Evolutionary conservation across 2,797 vertebrate genomes (phyloP).

Genomic region (Silurus aristotelis): DNA sequence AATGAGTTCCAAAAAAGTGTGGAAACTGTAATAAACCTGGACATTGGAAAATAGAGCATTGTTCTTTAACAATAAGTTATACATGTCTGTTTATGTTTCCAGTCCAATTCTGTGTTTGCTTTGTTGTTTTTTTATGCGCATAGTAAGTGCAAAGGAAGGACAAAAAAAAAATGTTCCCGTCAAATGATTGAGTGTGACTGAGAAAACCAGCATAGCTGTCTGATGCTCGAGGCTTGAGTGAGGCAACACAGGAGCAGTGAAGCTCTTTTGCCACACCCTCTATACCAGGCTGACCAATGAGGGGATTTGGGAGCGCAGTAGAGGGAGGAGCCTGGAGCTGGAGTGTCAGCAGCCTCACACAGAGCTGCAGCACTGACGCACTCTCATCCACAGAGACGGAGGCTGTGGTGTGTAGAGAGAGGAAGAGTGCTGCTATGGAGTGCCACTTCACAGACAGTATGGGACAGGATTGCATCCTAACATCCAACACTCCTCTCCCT

Average conservation of each 20-base stretch:
- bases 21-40: neutral
- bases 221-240: slow-evolving; percentile 15
- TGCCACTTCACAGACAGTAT: slow-evolving; percentile 53
- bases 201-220: neutral
- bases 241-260: slow-evolving; percentile 40
- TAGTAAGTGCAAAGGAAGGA: neutral
- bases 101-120: neutral
- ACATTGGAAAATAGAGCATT: neutral
- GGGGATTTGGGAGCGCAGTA: slow-evolving; percentile 37
- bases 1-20: neutral
- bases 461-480: slow-evolving; percentile 34
- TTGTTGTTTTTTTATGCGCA: neutral
- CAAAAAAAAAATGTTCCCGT: neutral
- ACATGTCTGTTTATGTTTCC: slow-evolving; percentile 8
- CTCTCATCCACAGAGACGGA: slow-evolving; percentile 55
- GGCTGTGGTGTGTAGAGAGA: slow-evolving; percentile 51
- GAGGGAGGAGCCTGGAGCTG: slow-evolving; percentile 65
- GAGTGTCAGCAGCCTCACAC: slow-evolving; percentile 64
- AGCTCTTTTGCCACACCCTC: slow-evolving; percentile 15
- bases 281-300: slow-evolving; percentile 43
- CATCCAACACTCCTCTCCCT: slow-evolving; percentile 1
- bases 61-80: neutral
- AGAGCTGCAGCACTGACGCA: slow-evolving; percentile 76
- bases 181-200: neutral
- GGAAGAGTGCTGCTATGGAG: slow-evolving; percentile 61